A percentile compares a stretch with the other conserved stretches of the same genome.
phyloP scores from a whole-genome alignment of 2,888 invertebrate genomes.

The Leptinotarsa haldemani region DNA sequence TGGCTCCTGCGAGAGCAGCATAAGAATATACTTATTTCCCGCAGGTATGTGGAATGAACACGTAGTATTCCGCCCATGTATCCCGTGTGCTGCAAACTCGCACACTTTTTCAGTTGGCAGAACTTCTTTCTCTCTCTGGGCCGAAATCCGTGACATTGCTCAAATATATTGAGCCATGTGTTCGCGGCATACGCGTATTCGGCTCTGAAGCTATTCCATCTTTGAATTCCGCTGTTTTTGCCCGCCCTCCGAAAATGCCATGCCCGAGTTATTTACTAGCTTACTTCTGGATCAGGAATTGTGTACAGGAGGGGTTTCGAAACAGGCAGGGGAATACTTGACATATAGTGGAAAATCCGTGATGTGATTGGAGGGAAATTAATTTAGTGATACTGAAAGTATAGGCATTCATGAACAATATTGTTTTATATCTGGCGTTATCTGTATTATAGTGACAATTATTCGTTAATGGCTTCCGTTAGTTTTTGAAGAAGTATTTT shows the following conservation, averaged over 20 bases:
- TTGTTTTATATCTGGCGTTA: no score
- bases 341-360: no score
- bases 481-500: no score
- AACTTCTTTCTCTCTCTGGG: background rate
- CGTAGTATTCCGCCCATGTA: constrained; percentile 16
- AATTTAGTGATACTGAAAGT: no score
- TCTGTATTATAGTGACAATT: no score
- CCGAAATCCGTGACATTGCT: constrained; percentile 58
- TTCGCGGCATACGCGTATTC: constrained; percentile 46
- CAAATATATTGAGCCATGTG: constrained; percentile 55
- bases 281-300: background rate
- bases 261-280: background rate
- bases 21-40: constrained; percentile 49
- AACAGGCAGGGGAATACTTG: no score
- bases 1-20: constrained; percentile 48
- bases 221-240: constrained; percentile 55
- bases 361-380: no score
- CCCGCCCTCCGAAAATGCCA: constrained; percentile 31
- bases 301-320: no score
- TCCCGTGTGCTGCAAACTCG: constrained; percentile 1
- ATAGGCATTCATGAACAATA: no score
- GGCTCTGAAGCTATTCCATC: constrained; percentile 30
- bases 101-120: constrained; percentile 13
- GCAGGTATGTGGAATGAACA: constrained; percentile 45
- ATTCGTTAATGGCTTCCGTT: no score